A percentile compares a stretch with the other conserved stretches of the same genome.
Conservation (phyloP, 2,888 invertebrate species). For the Petrolisthes cinctipes region DNA sequence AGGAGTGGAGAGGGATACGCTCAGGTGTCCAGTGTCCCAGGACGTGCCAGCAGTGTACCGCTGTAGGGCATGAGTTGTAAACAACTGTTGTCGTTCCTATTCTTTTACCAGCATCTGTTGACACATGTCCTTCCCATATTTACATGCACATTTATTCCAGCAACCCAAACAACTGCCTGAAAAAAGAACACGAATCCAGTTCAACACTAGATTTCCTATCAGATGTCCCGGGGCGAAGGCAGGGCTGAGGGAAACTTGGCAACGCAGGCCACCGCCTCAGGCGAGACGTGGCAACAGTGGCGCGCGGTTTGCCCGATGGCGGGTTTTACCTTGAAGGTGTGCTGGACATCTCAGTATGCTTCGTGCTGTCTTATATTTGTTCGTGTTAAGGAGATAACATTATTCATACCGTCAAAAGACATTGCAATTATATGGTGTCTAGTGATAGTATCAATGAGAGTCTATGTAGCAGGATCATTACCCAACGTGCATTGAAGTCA, state of each 20-base stretch:
- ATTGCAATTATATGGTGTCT: neutral
- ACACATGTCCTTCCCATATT: neutral
- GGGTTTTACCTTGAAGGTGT: slow-evolving; percentile 62
- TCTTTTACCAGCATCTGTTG: slow-evolving; percentile 1
- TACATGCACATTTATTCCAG: neutral
- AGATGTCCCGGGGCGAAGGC: slow-evolving; percentile 59
- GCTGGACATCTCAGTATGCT: slow-evolving; percentile 38
- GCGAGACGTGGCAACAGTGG: slow-evolving; percentile 64
- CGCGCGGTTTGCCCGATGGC: slow-evolving; percentile 64
- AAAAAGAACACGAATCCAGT: neutral
- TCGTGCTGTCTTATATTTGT: slow-evolving; percentile 39
- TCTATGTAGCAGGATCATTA: neutral
- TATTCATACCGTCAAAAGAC: neutral
- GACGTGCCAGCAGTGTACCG: slow-evolving; percentile 40
- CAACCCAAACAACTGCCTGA: neutral
- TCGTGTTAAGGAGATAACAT: slow-evolving; percentile 10
- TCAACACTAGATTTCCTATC: slow-evolving; percentile 31
- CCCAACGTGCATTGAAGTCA: slow-evolving; percentile 27
- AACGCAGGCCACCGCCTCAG: slow-evolving; percentile 53
- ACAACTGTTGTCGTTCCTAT: slow-evolving; percentile 40
- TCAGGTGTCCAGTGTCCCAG: slow-evolving; percentile 40
- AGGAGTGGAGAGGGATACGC: slow-evolving; percentile 10
- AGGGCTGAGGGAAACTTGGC: slow-evolving; percentile 54
- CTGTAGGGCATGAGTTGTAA: slow-evolving; percentile 52
- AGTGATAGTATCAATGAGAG: neutral